These are phyloP conservation scores for Zosterops hypoxanthus DNA, from an alignment of 2,113 vertebrate genomes.

Conservation along the genomic window DNA sequence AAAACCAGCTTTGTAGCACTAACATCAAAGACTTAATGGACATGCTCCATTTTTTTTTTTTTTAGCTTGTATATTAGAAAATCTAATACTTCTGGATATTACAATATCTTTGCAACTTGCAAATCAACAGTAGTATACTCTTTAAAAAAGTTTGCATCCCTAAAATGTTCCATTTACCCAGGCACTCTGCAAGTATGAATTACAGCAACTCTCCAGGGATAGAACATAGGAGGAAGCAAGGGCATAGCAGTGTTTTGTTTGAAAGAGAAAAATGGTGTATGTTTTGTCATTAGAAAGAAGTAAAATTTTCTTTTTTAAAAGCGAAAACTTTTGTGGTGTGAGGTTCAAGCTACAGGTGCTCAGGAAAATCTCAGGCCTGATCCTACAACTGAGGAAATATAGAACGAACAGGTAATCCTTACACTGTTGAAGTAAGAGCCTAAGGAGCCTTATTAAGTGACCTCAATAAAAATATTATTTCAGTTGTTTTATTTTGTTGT, in stretches of 20 bases:
- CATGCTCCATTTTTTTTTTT: neutral
- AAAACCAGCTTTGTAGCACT: neutral
- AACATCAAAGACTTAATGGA: slow-evolving; percentile 51
- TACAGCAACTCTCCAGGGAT: neutral
- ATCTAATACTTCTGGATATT: neutral
- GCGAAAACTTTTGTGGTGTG: neutral
- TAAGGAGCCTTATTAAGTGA: neutral
- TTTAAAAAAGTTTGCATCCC: neutral
- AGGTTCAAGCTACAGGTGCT: neutral
- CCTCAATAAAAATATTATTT: neutral
- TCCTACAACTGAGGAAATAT: neutral
- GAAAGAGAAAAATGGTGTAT: neutral
- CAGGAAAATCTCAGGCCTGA: neutral
- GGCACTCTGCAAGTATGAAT: neutral
- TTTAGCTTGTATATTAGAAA: neutral
- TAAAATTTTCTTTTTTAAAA: neutral
- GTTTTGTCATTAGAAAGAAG: neutral
- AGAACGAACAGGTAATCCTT: neutral
- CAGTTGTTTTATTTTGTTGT: neutral
- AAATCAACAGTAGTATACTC: neutral
- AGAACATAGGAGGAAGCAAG: neutral
- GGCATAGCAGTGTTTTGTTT: neutral
- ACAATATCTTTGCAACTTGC: neutral
- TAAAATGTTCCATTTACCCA: neutral
- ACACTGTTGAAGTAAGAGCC: neutral